phyloP scores from a whole-genome alignment of 1,140 invertebrate genomes.

The Drosophila pseudoobscura region DNA sequence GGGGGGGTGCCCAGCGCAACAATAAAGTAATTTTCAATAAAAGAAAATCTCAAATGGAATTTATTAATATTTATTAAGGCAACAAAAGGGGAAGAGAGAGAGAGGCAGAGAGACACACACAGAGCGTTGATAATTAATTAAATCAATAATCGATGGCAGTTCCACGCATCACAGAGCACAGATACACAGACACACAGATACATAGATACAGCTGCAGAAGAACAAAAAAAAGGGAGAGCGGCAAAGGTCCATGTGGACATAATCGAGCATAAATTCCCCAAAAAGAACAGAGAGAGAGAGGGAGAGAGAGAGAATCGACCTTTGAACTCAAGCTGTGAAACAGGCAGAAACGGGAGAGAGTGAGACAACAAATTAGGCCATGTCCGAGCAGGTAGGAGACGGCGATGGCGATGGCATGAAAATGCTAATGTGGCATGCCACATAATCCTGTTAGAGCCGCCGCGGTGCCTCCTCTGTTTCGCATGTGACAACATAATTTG shows the following conservation, averaged over 20 bases:
- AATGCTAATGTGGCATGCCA: slow-evolving; percentile 75
- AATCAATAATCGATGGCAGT: slow-evolving; percentile 68
- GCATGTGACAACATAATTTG: slow-evolving; percentile 82
- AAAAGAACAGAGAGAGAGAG: slow-evolving; percentile 38
- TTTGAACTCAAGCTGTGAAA: slow-evolving; percentile 46
- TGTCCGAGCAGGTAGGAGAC: slow-evolving; percentile 32
- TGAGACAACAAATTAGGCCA: slow-evolving; percentile 64
- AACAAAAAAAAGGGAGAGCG: slow-evolving; percentile 11
- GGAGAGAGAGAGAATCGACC: slow-evolving; percentile 19
- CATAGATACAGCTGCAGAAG: too few relatives aligned
- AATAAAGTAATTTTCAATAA: slow-evolving; percentile 59
- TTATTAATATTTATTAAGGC: slow-evolving; percentile 55
- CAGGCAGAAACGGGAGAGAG: slow-evolving; percentile 42
- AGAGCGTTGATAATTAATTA: slow-evolving; percentile 78
- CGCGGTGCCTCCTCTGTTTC: slow-evolving; percentile 32
- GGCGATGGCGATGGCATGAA: slow-evolving; percentile 28
- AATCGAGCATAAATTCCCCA: slow-evolving; percentile 73
- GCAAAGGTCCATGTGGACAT: slow-evolving; percentile 65
- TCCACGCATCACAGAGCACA: background rate
- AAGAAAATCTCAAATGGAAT: slow-evolving; percentile 51
- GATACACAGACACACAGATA: slow-evolving; percentile 1
- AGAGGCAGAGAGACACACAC: slow-evolving; percentile 42
- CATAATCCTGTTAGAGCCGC: slow-evolving; percentile 74
- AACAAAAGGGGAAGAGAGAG: slow-evolving; percentile 4
- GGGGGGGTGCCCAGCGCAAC: slow-evolving; percentile 5